Base-by-base conservation (phyloP, 2,888 invertebrate species). In the Stictocephala bisonia region DNA sequence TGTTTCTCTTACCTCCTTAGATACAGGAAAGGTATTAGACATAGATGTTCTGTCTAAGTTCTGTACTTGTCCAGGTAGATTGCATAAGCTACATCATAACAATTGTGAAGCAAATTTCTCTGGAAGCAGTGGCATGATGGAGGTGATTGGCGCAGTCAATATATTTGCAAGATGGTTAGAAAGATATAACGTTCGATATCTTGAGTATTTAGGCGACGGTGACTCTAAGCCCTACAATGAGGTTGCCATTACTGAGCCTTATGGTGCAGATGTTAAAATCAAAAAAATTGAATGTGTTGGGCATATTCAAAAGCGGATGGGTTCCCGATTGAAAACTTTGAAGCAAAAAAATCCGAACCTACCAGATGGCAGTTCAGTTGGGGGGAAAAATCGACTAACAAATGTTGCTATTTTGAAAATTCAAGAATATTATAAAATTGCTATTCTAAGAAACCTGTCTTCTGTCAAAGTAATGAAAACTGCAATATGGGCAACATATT, bases 171-270 rank as follows among this genome's bases (percentile, higher is more conserved):
- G 66, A 15, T 44, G 44, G 4, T 41, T 35, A 6, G 22, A 13
- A 6, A 35, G 29, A 35, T 69, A 75, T 56, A 71, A 71, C 56
- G 68, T 74, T n/a, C 31, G 71, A 35, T 76, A 75, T 29, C 24
- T 68, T 7, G 56, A 74, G 13, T 77, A 77, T 50, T 29, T 77
- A 7, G 70, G 75, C 9, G 72, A 74, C 56, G 74, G 77, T 26
- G 72, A 72, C 44, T 64, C 66, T 27, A 27, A 27, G 24, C 64
- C 51, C 31, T 72, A 50, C 60, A 22, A 58, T 13, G n/a, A 48
- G 15, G 66, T 72, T n/a, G 20, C 35, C 24, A 18, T 35, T 22
- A 22, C 50, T n/a, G 24, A 58, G n/a, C 44, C 60, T 1, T 72
- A 66, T 50, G 72, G 66, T 29, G 27, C 26, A 11, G 44, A 48